Evolutionary conservation across 2,888 invertebrate species (phyloP).

Genomic region (Mylabris sibirica): DNA sequence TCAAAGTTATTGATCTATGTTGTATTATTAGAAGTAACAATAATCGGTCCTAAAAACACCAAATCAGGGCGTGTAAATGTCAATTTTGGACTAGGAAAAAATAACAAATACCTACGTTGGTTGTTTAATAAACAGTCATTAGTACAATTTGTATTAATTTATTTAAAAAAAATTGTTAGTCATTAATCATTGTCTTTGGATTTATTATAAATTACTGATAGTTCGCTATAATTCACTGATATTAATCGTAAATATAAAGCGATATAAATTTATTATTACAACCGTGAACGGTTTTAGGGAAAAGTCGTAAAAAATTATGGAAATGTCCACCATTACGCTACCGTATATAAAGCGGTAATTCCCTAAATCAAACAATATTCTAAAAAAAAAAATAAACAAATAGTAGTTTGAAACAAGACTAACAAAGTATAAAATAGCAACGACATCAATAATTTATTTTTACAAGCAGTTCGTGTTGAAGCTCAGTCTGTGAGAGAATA

Average conservation of each 20-base stretch:
- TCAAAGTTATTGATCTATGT: not conserved
- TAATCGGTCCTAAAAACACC: not conserved
- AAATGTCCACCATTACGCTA: not conserved
- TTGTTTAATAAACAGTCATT: conserved; percentile 2
- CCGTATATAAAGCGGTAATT: too few relatives aligned
- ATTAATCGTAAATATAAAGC: not conserved
- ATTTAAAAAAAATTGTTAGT: not conserved
- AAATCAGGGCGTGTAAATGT: not conserved
- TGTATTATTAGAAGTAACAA: too few relatives aligned
- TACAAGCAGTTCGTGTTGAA: not conserved
- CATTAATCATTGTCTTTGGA: not conserved
- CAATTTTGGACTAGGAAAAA: not conserved
- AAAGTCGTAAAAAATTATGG: not conserved
- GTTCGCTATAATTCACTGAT: not conserved
- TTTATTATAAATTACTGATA: not conserved
- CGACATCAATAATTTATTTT: not conserved
- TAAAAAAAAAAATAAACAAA: not conserved
- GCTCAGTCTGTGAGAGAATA: too few relatives aligned
- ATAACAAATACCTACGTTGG: not conserved
- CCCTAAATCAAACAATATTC: not conserved
- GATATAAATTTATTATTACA: not conserved
- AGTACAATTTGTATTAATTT: not conserved
- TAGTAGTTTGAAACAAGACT: not conserved
- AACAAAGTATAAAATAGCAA: too few relatives aligned
- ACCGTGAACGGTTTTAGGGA: not conserved